phyloP scores from a whole-genome alignment of 2,113 vertebrate species.

The Gulo gulo region DNA sequence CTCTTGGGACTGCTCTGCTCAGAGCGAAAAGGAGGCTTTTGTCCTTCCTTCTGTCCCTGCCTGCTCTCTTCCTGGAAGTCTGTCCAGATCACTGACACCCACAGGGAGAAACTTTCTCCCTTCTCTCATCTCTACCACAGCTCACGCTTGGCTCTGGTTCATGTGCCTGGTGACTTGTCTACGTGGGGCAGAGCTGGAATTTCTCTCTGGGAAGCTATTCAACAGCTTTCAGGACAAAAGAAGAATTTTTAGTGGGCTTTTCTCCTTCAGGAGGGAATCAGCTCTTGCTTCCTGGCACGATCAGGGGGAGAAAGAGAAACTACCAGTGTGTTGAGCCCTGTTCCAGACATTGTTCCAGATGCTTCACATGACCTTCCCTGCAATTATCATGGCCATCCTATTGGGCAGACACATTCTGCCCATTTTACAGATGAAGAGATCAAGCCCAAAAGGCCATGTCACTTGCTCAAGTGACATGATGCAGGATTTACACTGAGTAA shows the following conservation, averaged over 20 bases:
- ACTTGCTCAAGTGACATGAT: not conserved
- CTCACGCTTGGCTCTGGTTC: not conserved
- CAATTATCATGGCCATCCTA: not conserved
- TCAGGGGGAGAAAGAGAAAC: not conserved
- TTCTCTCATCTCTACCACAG: not conserved
- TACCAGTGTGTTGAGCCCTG: not conserved
- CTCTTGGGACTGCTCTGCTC: slow-evolving; percentile 47
- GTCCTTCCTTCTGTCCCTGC: slow-evolving; percentile 19
- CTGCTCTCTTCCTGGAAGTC: slow-evolving; percentile 42
- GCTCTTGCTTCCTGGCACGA: not conserved
- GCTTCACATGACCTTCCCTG: not conserved
- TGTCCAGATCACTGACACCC: not conserved
- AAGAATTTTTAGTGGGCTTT: not conserved
- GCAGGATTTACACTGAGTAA: not conserved
- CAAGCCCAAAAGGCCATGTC: not conserved
- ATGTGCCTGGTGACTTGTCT: not conserved
- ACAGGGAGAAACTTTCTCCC: not conserved
- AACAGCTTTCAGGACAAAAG: not conserved
- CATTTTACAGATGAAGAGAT: not conserved
- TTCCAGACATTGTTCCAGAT: not conserved
- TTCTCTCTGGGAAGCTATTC: not conserved
- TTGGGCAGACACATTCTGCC: not conserved
- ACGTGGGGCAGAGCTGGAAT: not conserved
- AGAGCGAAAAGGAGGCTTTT: slow-evolving; percentile 61
- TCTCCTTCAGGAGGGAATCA: not conserved